Conservation (phyloP, 1,140 invertebrate genomes). For the Armadillidium nasatum region DNA sequence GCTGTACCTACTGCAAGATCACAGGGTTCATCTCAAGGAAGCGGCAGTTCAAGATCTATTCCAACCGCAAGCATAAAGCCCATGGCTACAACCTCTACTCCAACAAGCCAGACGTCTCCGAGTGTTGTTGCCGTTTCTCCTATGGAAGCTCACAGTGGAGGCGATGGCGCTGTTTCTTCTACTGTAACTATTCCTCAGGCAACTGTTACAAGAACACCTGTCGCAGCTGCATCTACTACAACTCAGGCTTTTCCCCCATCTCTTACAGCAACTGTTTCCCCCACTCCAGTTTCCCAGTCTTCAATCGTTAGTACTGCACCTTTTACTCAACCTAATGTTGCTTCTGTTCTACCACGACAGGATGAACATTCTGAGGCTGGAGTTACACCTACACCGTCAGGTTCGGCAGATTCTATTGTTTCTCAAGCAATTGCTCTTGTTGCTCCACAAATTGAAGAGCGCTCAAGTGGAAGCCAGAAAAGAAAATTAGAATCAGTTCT, state of each 20-base stretch:
- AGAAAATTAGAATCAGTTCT: not conserved
- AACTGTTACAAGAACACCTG: slow-evolving; percentile 41
- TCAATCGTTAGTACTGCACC: slow-evolving; percentile 18
- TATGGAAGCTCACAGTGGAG: slow-evolving; percentile 39
- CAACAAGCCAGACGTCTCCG: slow-evolving; percentile 43
- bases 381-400: slow-evolving; percentile 21
- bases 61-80: slow-evolving; percentile 86
- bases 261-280: slow-evolving; percentile 40
- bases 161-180: slow-evolving; percentile 43
- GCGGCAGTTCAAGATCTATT: slow-evolving; percentile 56
- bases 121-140: slow-evolving; percentile 42
- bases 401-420: slow-evolving; percentile 37
- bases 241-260: slow-evolving; percentile 40
- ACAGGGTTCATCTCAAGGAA: slow-evolving; percentile 48
- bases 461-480: not conserved
- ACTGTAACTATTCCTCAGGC: slow-evolving; percentile 45
- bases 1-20: slow-evolving; percentile 47
- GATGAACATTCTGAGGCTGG: slow-evolving; percentile 17
- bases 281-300: slow-evolving; percentile 30
- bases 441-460: slow-evolving; percentile 18
- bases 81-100: slow-evolving; percentile 67
- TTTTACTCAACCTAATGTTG: slow-evolving; percentile 44
- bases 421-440: slow-evolving; percentile 44
- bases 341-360: slow-evolving; percentile 42
- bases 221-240: slow-evolving; percentile 38